Percentiles rank a stretch among this genome's conserved stretches.
Evolutionary conservation across 2,113 vertebrate species (phyloP).

Genomic region (Notothenia coriiceps): DNA sequence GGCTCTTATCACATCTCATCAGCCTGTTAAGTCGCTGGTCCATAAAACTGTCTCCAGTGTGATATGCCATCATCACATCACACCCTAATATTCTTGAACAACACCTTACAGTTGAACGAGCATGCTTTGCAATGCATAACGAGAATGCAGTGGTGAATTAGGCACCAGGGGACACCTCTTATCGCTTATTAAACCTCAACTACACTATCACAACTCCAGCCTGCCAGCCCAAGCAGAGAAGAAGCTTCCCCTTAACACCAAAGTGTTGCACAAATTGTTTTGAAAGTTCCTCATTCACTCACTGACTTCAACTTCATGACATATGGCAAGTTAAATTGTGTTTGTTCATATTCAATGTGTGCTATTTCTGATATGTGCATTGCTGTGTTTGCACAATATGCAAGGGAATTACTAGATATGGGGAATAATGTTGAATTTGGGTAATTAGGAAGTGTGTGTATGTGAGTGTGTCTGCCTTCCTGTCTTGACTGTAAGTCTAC

Average conservation of each 20-base stretch:
- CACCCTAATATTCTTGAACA: conserved; percentile 69
- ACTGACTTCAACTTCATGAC: conserved; percentile 12
- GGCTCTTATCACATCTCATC: conserved; percentile 75
- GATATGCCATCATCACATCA: conserved; percentile 70
- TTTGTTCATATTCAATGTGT: conserved; percentile 19
- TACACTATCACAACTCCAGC: conserved; percentile 45
- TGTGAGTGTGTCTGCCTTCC: conserved; percentile 31
- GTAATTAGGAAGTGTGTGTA: conserved; percentile 56
- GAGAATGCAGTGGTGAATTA: conserved; percentile 55
- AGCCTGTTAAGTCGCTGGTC: conserved; percentile 64
- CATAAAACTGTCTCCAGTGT: conserved; percentile 69
- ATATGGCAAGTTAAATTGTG: conserved; percentile 38
- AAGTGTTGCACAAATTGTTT: conserved; percentile 31
- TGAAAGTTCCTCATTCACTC: conserved; percentile 29
- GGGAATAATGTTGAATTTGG: conserved; percentile 50
- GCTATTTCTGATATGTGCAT: conserved; percentile 16
- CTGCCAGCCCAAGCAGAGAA: conserved; percentile 56
- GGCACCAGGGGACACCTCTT: conserved; percentile 67
- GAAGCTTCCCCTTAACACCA: conserved; percentile 33
- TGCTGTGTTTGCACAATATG: conserved; percentile 44
- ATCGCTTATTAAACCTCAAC: conserved; percentile 60
- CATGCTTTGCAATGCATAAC: conserved; percentile 71
- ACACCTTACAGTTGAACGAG: conserved; percentile 67
- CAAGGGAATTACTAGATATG: conserved; percentile 24
- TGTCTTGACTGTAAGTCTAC: conserved; percentile 47